Conservation (phyloP, 2,113 vertebrate genomes). For the Acinonyx jubatus region DNA sequence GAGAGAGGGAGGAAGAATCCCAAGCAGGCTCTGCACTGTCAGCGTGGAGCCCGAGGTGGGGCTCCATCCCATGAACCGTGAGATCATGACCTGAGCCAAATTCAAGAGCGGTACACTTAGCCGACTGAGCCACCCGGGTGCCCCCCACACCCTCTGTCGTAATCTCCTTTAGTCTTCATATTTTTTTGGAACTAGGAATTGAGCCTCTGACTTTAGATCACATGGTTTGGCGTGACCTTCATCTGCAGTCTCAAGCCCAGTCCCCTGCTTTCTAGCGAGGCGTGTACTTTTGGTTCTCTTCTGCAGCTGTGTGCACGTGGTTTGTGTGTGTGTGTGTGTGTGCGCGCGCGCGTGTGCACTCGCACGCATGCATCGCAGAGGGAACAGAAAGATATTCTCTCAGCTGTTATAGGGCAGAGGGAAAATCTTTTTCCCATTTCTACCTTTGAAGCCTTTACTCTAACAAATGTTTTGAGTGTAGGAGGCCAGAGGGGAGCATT, state of each 20-base stretch:
- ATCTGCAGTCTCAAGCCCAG: constrained; percentile 18
- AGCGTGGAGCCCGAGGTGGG: too few species aligned
- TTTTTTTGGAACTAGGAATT: not conserved
- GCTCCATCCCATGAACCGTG: too few species aligned
- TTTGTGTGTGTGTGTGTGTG: not conserved
- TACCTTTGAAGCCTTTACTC: constrained; percentile 65
- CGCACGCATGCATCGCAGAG: not conserved
- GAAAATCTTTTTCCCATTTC: constrained; percentile 64
- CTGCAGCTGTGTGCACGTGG: not conserved
- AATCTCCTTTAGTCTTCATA: not conserved
- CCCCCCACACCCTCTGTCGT: not conserved
- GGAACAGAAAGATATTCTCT: constrained; percentile 54
- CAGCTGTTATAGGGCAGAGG: constrained; percentile 60
- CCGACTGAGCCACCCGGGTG: too few species aligned
- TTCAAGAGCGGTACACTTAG: too few species aligned
- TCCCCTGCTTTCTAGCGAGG: not conserved
- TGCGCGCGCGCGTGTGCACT: not conserved
- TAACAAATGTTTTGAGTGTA: constrained; percentile 56
- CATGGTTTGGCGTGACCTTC: not conserved
- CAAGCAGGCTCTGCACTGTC: too few species aligned
- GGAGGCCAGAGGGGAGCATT: constrained; percentile 43
- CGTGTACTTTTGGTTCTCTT: constrained; percentile 7
- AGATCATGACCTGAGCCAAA: too few species aligned
- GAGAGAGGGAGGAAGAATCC: too few species aligned
- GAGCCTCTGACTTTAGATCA: not conserved